Evolutionary conservation across 2,113 vertebrate genomes (phyloP), one percentile per base, ranked within the genome.

Genomic region (Rhipidura dahli): DNA sequence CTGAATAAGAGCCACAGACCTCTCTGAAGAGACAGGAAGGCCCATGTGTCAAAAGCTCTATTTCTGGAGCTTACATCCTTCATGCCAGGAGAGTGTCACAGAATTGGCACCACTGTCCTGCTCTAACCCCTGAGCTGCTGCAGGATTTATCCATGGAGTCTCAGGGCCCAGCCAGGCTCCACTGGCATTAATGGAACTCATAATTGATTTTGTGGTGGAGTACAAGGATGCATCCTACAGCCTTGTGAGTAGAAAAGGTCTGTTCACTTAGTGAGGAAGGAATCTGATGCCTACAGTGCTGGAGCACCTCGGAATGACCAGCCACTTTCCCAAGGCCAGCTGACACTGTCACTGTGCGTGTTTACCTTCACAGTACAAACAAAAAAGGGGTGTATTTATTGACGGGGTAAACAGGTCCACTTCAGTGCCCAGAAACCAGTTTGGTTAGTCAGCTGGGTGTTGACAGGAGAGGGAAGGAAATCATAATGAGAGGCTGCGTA

Each of bases 401-500:
- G 95, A 60, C 2, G n/a, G 64, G 35, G 87, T 90, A 96, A 97
- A 95, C 61, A 91, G 60, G 73, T 79, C 79, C 33, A 40, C 53
- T 87, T 88, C 51, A 85, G 21, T 54, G 61, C 75, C n/a, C 93
- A 93, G 82, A 85, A 97, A 96, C 95, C 95, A 87, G 96, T 95
- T 64, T 26, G 87, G 78, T 96, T 60, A 98, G 96, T 97, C 90
- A 90, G 79, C 60, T 83, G 93, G 87, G 96, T 97, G 96, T 97
- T 83, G 83, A 97, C 83, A 73, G 71, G 83, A 91, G 82, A 93
- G 93, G 91, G 87, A 75, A 96, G 89, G 93, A 96, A 94, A 88
- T 92, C 56, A 80, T 89, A 93, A 87, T 15, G 94, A 94, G 64
- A 96, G 94, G 51, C 83, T 90, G 71, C 69, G 31, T 96, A 40